A percentile compares a stretch with the other conserved stretches of the same genome.
phyloP scores from a whole-genome alignment of 2,797 vertebrate species.

The Aphelocoma californica region DNA sequence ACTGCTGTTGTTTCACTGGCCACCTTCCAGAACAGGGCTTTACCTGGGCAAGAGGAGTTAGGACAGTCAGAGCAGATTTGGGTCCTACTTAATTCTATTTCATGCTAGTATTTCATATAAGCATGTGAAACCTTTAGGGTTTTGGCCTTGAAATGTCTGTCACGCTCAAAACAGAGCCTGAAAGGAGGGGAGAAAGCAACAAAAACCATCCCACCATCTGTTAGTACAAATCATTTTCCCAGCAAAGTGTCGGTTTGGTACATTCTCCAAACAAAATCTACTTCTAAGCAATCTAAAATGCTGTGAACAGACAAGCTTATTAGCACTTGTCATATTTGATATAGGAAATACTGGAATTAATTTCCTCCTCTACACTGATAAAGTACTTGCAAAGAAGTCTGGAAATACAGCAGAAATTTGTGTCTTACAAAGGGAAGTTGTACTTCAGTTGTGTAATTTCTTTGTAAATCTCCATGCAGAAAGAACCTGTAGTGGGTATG shows the following conservation, averaged over 20 bases:
- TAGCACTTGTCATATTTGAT: constrained; percentile 30
- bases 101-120: neutral
- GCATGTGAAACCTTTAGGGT: neutral
- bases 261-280: neutral
- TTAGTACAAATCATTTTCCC: neutral
- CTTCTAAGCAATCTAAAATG: neutral
- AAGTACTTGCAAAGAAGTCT: neutral
- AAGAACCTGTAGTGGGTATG: neutral
- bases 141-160: neutral
- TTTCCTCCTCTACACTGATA: neutral
- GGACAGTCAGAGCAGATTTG: neutral
- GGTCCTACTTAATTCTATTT: neutral
- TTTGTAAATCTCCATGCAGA: neutral
- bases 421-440: neutral
- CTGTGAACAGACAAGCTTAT: constrained; percentile 17
- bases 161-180: neutral
- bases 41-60: neutral
- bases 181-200: neutral
- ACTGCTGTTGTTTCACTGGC: neutral
- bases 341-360: neutral
- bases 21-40: neutral
- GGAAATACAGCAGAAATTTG: neutral
- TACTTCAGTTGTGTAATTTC: neutral
- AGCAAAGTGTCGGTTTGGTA: neutral
- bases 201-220: constrained; percentile 4